Evolutionary conservation across 2,113 vertebrate species (phyloP).

Genomic region (Brachirus orientalis): DNA sequence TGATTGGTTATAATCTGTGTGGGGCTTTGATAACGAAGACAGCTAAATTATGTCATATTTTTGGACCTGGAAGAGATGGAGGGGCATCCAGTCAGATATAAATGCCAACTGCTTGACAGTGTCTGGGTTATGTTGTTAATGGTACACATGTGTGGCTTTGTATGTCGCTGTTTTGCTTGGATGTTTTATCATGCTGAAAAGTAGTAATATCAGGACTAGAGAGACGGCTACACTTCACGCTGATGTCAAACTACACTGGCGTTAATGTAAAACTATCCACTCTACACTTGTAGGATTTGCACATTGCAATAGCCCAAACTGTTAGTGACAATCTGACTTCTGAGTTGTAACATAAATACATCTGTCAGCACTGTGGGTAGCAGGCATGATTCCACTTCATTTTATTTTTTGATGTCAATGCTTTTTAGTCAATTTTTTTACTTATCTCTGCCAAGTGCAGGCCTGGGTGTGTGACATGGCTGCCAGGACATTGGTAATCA

Average conservation of each 20-base stretch:
- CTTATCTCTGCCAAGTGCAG: neutral
- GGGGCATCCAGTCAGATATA: no score
- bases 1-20: no score
- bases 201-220: neutral
- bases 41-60: no score
- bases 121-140: no score
- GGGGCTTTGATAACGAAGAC: no score
- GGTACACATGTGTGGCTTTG: no score
- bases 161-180: slow-evolving; percentile 11
- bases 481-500: slow-evolving; percentile 19
- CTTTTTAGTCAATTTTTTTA: slow-evolving; percentile 11
- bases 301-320: slow-evolving; percentile 12
- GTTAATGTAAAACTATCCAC: slow-evolving; percentile 26
- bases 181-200: slow-evolving; percentile 12
- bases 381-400: neutral
- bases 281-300: slow-evolving; percentile 10
- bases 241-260: slow-evolving; percentile 32
- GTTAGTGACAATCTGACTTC: slow-evolving; percentile 25
- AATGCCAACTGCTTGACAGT: no score
- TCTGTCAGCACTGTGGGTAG: slow-evolving; percentile 26
- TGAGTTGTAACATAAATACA: slow-evolving; percentile 11
- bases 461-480: neutral
- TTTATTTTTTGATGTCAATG: slow-evolving; percentile 10
- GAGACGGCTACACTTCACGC: neutral
- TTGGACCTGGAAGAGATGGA: no score